Conservation (phyloP, 2,888 invertebrate species). For the Nemoura dubitans region DNA sequence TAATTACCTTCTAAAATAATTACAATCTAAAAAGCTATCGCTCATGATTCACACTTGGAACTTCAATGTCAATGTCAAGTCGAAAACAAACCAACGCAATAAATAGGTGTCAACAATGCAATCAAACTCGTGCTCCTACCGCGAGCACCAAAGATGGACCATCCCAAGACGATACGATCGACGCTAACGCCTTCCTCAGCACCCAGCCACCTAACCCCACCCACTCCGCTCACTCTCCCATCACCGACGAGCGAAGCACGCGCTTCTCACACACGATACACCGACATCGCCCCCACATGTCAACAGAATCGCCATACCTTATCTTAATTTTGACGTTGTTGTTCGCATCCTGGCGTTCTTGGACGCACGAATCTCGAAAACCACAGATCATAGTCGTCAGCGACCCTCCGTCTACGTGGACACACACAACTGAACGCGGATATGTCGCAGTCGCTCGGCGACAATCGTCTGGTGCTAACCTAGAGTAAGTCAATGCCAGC, state of each 20-base stretch:
- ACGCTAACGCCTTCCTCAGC: background rate
- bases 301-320: background rate
- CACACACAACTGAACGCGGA: conserved; percentile 29
- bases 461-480: background rate
- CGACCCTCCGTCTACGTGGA: background rate
- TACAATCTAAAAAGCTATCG: background rate
- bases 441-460: too few species aligned
- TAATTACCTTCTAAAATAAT: background rate
- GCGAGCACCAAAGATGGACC: background rate
- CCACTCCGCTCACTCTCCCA: background rate
- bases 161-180: background rate
- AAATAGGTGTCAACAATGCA: background rate
- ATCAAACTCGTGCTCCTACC: background rate
- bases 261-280: too few species aligned
- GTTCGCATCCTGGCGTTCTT: background rate
- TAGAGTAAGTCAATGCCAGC: background rate
- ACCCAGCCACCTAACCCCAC: background rate
- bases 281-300: too few species aligned
- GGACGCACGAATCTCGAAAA: conserved; percentile 16
- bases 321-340: conserved; percentile 22
- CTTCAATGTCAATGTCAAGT: background rate
- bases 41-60: background rate
- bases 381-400: conserved; percentile 40
- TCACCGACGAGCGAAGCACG: background rate
- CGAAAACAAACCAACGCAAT: background rate